Evolutionary conservation across 2,797 vertebrate genomes (phyloP), one percentile per base, ranked within the genome.

Genomic region (Xerus rutilus): DNA sequence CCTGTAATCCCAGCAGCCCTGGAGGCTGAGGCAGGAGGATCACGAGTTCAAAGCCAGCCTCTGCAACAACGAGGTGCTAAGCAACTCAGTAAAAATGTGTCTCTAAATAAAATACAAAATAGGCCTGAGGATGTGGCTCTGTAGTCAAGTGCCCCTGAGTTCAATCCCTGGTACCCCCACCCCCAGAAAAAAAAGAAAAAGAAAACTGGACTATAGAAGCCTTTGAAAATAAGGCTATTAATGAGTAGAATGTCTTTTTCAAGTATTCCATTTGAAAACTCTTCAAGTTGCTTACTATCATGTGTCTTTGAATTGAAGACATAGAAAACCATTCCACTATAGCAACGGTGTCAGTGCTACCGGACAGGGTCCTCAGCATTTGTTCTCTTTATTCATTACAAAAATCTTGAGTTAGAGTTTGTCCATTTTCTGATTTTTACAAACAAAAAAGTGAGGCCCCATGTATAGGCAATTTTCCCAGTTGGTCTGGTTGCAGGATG

Each of bases 181-280:
- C 39, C 39, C 39, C 39, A 39, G 39, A 39, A 39, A 39, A 39
- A 39, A 39, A 39, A 39, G 39, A 57, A 57, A 57, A 93, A 90
- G 67, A 95, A 86, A 91, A 88, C 28, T 83, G 77, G 77, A 9
- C 64, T 84, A 15, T 69, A 73, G 2, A 79, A 28, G 28, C 15
- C 64, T 89, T 86, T 92, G 59, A 86, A 94, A 97, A 73, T 81
- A 94, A 91, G 52, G 17, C 17, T 17, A 69, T 43, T 52, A 84
- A 59, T n/a, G 39, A 89, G 3, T 62, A 73, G 23, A 84, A 5
- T 67, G n/a, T 88, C 47, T 65, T 54, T 85, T 73, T 64, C 93
- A 86, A 32, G 67, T 25, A 62, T 62, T 25, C 21, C 8, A 9
- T 62, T 57, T 92, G 47, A 78, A 95, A 96, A 90, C 64, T 72